These are phyloP conservation scores for Ptilonorhynchus violaceus DNA, from an alignment of 2,113 vertebrate species.

Conservation along the genomic window DNA sequence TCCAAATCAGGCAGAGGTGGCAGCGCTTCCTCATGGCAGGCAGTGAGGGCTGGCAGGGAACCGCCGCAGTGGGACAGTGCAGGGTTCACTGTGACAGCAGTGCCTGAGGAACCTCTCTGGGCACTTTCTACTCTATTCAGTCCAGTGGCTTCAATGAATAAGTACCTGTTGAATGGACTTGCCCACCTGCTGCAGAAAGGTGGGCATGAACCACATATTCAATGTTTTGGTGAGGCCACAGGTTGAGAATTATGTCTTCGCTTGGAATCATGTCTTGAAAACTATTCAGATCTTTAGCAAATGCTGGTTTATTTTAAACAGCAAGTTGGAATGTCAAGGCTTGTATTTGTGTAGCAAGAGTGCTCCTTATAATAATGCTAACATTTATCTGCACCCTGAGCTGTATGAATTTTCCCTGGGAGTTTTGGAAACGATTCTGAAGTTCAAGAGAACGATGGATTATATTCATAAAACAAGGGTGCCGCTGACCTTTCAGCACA, in stretches of 20 bases:
- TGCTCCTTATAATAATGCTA: background rate
- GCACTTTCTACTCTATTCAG: background rate
- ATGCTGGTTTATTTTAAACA: background rate
- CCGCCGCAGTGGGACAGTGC: accelerated
- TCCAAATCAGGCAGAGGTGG: background rate
- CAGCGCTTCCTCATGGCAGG: background rate
- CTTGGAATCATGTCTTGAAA: background rate
- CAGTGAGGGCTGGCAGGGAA: background rate
- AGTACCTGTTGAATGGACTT: background rate
- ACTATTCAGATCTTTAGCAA: background rate
- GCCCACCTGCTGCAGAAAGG: background rate
- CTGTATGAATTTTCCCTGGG: background rate
- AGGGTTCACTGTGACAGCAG: accelerated
- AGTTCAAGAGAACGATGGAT: background rate
- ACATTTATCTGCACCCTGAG: background rate
- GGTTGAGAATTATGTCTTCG: background rate
- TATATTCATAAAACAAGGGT: conserved; percentile 33
- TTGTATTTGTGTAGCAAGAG: background rate
- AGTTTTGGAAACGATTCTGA: background rate
- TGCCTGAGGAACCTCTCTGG: background rate
- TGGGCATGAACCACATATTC: background rate
- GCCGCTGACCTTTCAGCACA: conserved; percentile 5
- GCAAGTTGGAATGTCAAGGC: background rate
- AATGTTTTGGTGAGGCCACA: accelerated
- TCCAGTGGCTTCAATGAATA: accelerated